Conservation (phyloP, 1,140 invertebrate species). For the Heliconius himera region DNA sequence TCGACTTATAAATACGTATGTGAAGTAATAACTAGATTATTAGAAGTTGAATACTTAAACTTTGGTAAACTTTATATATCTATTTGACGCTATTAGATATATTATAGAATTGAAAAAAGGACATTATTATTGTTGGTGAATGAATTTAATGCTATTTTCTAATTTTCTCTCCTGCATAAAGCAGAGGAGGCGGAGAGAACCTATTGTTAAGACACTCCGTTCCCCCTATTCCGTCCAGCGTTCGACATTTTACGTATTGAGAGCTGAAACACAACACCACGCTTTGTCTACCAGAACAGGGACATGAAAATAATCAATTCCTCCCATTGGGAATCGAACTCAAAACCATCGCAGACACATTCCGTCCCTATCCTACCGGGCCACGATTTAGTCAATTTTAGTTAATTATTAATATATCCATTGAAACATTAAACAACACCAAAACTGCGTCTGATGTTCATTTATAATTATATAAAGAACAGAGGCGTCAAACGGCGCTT, state of each 20-base stretch:
- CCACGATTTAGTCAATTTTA: background rate
- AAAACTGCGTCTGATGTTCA: background rate
- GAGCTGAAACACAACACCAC: background rate
- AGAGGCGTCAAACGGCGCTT: conserved; percentile 40
- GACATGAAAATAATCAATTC: background rate
- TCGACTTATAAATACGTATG: background rate
- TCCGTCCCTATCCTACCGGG: background rate
- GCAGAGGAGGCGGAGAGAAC: too few species aligned
- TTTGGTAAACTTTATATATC: too few species aligned
- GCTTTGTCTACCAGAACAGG: too few species aligned
- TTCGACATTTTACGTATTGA: background rate
- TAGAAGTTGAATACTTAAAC: background rate
- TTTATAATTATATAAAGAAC: conserved; percentile 24
- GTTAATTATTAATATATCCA: background rate
- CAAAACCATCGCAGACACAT: background rate
- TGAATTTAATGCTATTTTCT: too few species aligned
- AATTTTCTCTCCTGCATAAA: too few species aligned
- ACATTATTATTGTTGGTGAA: too few species aligned
- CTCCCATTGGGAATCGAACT: background rate
- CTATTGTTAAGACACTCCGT: too few species aligned
- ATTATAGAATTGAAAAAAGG: too few species aligned
- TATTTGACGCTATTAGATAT: too few species aligned
- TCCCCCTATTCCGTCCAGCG: too few species aligned
- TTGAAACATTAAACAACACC: background rate
- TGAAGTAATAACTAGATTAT: background rate